Percentiles rank a stretch among this genome's conserved stretches.
Evolutionary conservation across 2,888 invertebrate species (phyloP).

Genomic region (Orchesellides sinensis): DNA sequence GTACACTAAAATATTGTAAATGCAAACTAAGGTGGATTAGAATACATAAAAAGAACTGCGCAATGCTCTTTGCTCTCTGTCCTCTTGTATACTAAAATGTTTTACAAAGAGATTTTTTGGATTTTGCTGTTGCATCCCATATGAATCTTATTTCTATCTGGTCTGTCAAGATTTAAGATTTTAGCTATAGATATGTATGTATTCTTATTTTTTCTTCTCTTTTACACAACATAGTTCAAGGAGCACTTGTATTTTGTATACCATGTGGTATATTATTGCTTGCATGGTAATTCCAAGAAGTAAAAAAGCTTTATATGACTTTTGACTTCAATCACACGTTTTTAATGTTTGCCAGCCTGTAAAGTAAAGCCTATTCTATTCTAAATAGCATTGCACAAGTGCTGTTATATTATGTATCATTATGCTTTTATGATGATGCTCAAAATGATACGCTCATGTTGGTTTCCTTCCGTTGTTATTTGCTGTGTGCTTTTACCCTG

Average conservation of each 20-base stretch:
- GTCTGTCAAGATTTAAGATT: constrained; percentile 65
- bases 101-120: no score
- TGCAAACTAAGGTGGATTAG: no score
- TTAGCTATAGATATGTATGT: constrained; percentile 52
- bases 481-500: not conserved
- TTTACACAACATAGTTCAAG: constrained; percentile 8
- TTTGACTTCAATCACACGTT: not conserved
- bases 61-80: no score
- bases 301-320: not conserved
- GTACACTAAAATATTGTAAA: no score
- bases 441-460: constrained; percentile 42
- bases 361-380: not conserved
- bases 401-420: no score
- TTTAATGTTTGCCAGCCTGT: not conserved
- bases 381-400: constrained; percentile 36
- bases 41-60: no score
- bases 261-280: no score
- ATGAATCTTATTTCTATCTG: not conserved
- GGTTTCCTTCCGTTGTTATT: constrained; percentile 46
- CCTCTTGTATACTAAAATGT: no score
- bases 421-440: constrained; percentile 36
- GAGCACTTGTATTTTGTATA: not conserved
- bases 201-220: constrained; percentile 35
- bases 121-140: no score
- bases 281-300: not conserved